Evolutionary conservation across 2,888 invertebrate species (phyloP).

Genomic region (Hybos culiciformis): DNA sequence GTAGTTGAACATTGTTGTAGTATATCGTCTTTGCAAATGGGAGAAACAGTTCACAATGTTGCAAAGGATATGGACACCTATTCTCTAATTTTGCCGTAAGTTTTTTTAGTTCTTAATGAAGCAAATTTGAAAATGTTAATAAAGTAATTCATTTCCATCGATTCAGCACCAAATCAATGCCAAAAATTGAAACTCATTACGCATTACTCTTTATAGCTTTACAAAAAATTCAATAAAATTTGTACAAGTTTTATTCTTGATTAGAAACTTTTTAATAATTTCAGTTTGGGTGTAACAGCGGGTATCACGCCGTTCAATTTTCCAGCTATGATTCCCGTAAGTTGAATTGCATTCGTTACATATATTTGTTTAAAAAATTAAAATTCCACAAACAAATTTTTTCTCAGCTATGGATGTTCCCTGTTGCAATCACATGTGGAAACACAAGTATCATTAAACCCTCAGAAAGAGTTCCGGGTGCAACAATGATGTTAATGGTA

Average conservation of each 20-base stretch:
- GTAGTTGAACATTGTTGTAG: slow-evolving; percentile 95
- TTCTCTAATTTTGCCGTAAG: slow-evolving; percentile 77
- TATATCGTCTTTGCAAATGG: slow-evolving; percentile 81
- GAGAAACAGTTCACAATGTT: slow-evolving; percentile 68
- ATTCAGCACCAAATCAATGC: too few species aligned
- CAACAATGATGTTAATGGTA: slow-evolving; percentile 87
- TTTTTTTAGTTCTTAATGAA: too few species aligned
- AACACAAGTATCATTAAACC: slow-evolving; percentile 93
- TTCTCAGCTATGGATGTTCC: slow-evolving; percentile 95
- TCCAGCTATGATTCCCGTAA: slow-evolving; percentile 99
- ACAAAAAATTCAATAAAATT: too few species aligned
- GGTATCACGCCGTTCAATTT: slow-evolving; percentile 99
- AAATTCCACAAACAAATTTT: too few species aligned
- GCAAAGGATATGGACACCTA: slow-evolving; percentile 96
- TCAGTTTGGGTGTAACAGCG: slow-evolving; percentile 74
- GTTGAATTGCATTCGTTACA: too few species aligned
- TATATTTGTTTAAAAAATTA: too few species aligned
- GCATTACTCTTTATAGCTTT: too few species aligned
- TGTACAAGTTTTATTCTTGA: too few species aligned
- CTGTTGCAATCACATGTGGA: slow-evolving; percentile 74
- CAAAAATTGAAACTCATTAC: too few species aligned
- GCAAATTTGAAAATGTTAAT: too few species aligned
- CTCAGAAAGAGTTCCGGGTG: slow-evolving; percentile 95
- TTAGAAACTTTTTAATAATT: too few species aligned
- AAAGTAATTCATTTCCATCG: too few species aligned